Evolutionary conservation across 2,888 invertebrate species (phyloP), one percentile per base, ranked within the genome.

Genomic region (Geotrupes spiniger): DNA sequence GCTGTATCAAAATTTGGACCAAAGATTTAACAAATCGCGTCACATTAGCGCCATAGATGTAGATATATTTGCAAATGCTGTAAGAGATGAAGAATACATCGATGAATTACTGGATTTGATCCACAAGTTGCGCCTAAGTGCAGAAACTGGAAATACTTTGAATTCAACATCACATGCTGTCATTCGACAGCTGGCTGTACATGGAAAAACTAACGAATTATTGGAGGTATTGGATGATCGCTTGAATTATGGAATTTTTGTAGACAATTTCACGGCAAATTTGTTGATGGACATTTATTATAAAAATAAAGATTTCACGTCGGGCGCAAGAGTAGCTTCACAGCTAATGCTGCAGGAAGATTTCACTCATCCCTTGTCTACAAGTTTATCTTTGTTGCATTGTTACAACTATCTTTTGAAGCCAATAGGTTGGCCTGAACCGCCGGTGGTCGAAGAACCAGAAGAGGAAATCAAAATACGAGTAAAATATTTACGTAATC

Each of bases 341-440:
- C 76, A 90, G 48, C 72, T 91, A 49, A 92, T 95, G 90, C 74
- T 95, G 17, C 93, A 96, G 71, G 94, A 95, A 75, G 92, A 95
- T 62, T 83, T 82, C 60, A 77, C 78, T 8, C 82, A 91, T 74
- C 81, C 83, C 2, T 77, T 93, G 12, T 78, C 84, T 2, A 80
- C 80, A 56, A 72, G 80, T 25, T 72, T 95, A 36, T 81, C 85
- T 25, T 69, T 92, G 29, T 84, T 87, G 69, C 83, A 90, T 17
- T 88, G 89, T 68, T 83, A 84, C 58, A 84, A 83, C 61, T 89
- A 84, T 68, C 70, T 91, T 16, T 73, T 76, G 51, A 73, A 77
- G 46, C 77, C 79, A 9, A 59, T 69, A 44, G 69, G 65, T 27
- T 78, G 82, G 81, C 65, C 70, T 45, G 58, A 66, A 53, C 52